A percentile compares a stretch with the other conserved stretches of the same genome.
Conservation (phyloP, 2,888 invertebrate genomes). For the Chironomus tentans region DNA sequence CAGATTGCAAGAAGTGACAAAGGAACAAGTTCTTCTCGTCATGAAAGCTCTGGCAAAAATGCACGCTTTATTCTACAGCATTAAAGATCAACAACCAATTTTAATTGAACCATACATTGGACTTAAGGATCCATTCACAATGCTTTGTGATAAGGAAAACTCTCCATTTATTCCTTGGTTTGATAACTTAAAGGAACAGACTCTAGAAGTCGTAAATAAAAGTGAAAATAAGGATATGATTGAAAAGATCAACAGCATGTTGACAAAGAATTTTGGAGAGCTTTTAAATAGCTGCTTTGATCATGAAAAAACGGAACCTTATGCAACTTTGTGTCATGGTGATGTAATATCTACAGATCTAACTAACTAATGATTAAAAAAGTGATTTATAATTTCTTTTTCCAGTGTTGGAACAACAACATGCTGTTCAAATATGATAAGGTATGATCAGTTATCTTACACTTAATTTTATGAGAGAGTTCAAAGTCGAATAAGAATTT, state of each 20-base stretch:
- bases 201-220: background rate
- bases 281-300: constrained; percentile 28
- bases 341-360: constrained; percentile 29
- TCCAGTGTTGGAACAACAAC: constrained; percentile 38
- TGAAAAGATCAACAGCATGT: constrained; percentile 30
- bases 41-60: constrained; percentile 43
- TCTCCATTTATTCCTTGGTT: constrained; percentile 32
- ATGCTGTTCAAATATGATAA: constrained; percentile 34
- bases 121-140: constrained; percentile 34
- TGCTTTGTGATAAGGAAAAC: constrained; percentile 31
- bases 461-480: no score
- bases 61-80: constrained; percentile 44
- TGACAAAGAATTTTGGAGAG: constrained; percentile 22
- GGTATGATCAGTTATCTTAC: constrained; percentile 26
- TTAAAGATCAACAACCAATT: constrained; percentile 35
- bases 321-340: constrained; percentile 37
- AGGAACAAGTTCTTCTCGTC: constrained; percentile 38
- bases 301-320: constrained; percentile 35
- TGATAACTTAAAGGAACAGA: constrained; percentile 31
- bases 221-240: constrained; percentile 30
- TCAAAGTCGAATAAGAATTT: no score
- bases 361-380: background rate
- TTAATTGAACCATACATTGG: constrained; percentile 31
- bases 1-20: constrained; percentile 38
- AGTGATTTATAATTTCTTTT: background rate